These are phyloP conservation scores for Neosilurus mollespiculum DNA, from an alignment of 2,797 vertebrate species.

Conservation along the genomic window DNA sequence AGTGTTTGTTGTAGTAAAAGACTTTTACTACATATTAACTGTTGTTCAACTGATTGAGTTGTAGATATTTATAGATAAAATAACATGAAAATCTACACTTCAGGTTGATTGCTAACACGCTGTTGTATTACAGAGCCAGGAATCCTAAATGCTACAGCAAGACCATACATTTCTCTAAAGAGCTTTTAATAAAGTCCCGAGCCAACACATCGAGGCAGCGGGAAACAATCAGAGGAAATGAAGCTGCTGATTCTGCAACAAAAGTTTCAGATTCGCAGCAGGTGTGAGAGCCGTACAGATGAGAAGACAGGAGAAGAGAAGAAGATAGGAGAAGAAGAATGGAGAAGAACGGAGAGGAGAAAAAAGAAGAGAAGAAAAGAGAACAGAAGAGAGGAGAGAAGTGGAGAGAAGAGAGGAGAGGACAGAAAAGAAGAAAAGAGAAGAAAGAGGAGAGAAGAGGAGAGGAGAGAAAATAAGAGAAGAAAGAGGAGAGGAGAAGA, in stretches of 20 bases:
- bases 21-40: not conserved
- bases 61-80: not conserved
- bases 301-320: too few relatives aligned
- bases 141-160: not conserved
- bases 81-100: not conserved
- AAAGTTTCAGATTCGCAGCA: too few relatives aligned
- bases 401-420: not conserved
- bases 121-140: not conserved
- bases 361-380: not conserved
- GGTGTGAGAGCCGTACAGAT: too few relatives aligned
- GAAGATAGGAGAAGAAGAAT: too few relatives aligned
- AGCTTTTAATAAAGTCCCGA: too few relatives aligned
- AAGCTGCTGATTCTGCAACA: too few relatives aligned
- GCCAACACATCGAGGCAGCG: too few relatives aligned
- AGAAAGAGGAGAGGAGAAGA: too few relatives aligned
- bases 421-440: not conserved
- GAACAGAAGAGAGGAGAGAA: not conserved
- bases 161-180: not conserved
- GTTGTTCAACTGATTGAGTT: too few relatives aligned
- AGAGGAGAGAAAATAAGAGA: not conserved
- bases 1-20: not conserved
- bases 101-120: not conserved
- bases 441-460: accelerated
- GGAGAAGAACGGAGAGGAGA: too few relatives aligned
- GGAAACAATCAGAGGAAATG: too few relatives aligned